A percentile compares a stretch with the other conserved stretches of the same genome.
These are phyloP conservation scores for Procambarus clarkii DNA, from an alignment of 1,140 invertebrate genomes.

Conservation along the genomic window DNA sequence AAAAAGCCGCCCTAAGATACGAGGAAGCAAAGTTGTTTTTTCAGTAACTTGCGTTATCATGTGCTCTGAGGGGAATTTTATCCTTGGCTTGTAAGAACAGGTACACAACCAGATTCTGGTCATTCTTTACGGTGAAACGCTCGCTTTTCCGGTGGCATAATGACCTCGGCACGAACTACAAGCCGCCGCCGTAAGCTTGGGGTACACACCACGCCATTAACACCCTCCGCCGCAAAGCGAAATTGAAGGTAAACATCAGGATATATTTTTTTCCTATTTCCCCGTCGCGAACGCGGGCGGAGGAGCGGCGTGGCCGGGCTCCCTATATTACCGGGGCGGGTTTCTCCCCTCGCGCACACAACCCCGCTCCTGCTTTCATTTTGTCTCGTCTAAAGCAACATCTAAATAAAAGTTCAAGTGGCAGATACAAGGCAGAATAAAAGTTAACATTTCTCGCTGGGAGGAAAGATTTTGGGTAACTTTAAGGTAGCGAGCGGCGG, in stretches of 20 bases:
- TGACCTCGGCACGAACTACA: background rate
- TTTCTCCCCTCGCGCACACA: background rate
- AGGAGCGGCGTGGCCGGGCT: slow-evolving; percentile 42
- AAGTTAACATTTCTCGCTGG: background rate
- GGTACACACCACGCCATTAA: no score
- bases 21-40: slow-evolving; percentile 65
- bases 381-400: slow-evolving; percentile 1
- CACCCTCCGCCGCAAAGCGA: background rate
- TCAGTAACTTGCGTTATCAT: slow-evolving; percentile 62
- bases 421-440: background rate
- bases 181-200: background rate
- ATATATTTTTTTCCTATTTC: slow-evolving; percentile 65
- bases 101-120: slow-evolving; percentile 46
- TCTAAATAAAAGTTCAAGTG: background rate
- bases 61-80: slow-evolving; percentile 70
- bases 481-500: slow-evolving; percentile 1
- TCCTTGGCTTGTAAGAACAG: slow-evolving; percentile 69
- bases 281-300: slow-evolving; percentile 57
- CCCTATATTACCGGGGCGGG: slow-evolving; percentile 50
- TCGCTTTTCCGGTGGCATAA: slow-evolving; percentile 7
- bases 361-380: background rate
- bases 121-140: background rate
- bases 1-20: slow-evolving; percentile 61
- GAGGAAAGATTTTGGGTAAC: background rate
- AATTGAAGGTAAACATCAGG: slow-evolving; percentile 17